These are phyloP conservation scores for Tachina grossa DNA, from an alignment of 2,888 invertebrate genomes.

Conservation along the genomic window DNA sequence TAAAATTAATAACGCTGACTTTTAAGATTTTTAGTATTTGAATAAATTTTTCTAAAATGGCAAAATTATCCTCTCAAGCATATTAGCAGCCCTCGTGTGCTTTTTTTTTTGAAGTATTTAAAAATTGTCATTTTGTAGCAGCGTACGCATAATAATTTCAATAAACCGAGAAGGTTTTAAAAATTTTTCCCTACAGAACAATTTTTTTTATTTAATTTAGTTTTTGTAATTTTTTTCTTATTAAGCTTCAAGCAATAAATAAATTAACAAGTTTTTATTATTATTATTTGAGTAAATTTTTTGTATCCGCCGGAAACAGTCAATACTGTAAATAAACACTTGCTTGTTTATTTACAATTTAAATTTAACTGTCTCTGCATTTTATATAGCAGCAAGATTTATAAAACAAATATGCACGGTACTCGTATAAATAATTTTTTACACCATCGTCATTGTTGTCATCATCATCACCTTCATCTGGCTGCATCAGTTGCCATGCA, in stretches of 20 bases:
- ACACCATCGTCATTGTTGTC: neutral
- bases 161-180: too few relatives aligned
- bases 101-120: too few relatives aligned
- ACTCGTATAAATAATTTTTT: constrained; percentile 27
- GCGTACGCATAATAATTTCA: too few relatives aligned
- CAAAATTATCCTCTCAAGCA: too few relatives aligned
- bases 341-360: constrained; percentile 49
- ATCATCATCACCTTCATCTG: neutral
- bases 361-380: constrained; percentile 7
- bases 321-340: constrained; percentile 58
- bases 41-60: too few relatives aligned
- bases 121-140: too few relatives aligned
- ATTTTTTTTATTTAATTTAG: neutral
- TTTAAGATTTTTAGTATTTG: too few relatives aligned
- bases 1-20: too few relatives aligned
- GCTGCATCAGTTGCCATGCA: constrained; percentile 24
- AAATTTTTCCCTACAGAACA: too few relatives aligned
- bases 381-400: neutral
- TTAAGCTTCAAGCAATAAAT: neutral
- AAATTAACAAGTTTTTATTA: neutral
- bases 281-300: constrained; percentile 13
- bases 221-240: neutral
- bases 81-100: too few relatives aligned
- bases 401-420: constrained; percentile 3
- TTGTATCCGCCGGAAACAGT: constrained; percentile 53